Base-by-base conservation (phyloP, 2,113 vertebrate genomes). In the Nymphicus hollandicus region DNA sequence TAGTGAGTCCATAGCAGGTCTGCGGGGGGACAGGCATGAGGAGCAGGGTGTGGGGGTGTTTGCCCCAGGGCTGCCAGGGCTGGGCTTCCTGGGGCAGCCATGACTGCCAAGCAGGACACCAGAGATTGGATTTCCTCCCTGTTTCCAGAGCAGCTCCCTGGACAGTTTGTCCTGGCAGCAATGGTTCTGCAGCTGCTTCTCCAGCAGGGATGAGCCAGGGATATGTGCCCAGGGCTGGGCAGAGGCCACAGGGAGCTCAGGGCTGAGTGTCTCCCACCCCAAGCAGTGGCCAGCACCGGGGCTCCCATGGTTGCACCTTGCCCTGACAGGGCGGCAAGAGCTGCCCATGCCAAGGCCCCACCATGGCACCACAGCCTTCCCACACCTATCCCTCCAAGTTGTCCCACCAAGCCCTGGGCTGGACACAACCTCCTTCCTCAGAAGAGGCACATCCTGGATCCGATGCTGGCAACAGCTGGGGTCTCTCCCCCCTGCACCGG, bases 341-440 rank as follows among this genome's bases (percentile, higher is more conserved):
- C 49, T n/a, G 1, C 9, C 10, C 25, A 4, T 8, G 27, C 37
- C 20, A 11, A 13, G 56, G 46, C 39, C 37, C 39, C 8, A 3
- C 33, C 7, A 2, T 13, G 5, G 15, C 43, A 13, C 33, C n/a
- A 2, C 2, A 1, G 79, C 23, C 50, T 29, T 35, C 10, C 60
- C 41, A 9, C n/a, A 11, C 41, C 13, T 8, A 33, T 20, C 17
- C 23, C 79, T 17, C 52, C 9, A 1, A 1, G 22, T 16, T 35
- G 56, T 17, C 43, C 44, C 55, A 22, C 31, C 2, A 5, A 44
- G 25, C 31, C 43, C 35, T 3, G 1, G 35, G 27, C 10, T 8
- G 25, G 81, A 41, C 7, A 2, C 13, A 1, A 25, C 39, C 28
- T 53, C 14, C 49, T 27, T 12, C 52, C 56, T 43, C 10, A 49